phyloP scores from a whole-genome alignment of 2,113 vertebrate species.

The Saccopteryx bilineata region DNA sequence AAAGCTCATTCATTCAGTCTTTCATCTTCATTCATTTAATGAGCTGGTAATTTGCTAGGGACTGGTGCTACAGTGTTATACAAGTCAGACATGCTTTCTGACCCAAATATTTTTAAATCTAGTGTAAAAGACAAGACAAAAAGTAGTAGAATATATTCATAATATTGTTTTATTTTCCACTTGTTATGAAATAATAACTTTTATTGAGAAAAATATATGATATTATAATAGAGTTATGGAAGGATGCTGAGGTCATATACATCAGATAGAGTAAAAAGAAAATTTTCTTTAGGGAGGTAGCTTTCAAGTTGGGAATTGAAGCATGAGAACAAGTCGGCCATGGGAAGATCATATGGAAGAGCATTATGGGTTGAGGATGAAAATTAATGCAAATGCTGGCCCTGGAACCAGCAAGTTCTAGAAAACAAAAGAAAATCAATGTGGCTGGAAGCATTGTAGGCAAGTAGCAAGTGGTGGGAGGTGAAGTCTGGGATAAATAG shows the following conservation, averaged over 20 bases:
- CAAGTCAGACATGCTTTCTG: background rate
- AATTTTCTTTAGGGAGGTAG: background rate
- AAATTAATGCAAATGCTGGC: background rate
- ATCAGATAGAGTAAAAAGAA: background rate
- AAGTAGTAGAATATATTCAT: background rate
- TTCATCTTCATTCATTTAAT: background rate
- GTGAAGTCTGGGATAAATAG: background rate
- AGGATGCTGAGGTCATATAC: background rate
- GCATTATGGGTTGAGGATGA: background rate
- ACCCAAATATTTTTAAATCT: background rate
- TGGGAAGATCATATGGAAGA: background rate
- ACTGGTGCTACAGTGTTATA: background rate
- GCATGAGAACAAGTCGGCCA: background rate
- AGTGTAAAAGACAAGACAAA: background rate
- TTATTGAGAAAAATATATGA: background rate
- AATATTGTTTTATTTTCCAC: background rate
- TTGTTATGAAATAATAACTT: background rate
- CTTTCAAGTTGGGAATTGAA: background rate
- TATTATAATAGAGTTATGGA: background rate
- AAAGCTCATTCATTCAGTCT: background rate
- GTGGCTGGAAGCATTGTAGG: background rate
- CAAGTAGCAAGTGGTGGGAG: background rate
- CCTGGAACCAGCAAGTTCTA: background rate
- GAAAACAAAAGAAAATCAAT: background rate
- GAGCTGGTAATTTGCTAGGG: background rate